phyloP scores from a whole-genome alignment of 2,888 invertebrate species.

The Chalcis sispes region DNA sequence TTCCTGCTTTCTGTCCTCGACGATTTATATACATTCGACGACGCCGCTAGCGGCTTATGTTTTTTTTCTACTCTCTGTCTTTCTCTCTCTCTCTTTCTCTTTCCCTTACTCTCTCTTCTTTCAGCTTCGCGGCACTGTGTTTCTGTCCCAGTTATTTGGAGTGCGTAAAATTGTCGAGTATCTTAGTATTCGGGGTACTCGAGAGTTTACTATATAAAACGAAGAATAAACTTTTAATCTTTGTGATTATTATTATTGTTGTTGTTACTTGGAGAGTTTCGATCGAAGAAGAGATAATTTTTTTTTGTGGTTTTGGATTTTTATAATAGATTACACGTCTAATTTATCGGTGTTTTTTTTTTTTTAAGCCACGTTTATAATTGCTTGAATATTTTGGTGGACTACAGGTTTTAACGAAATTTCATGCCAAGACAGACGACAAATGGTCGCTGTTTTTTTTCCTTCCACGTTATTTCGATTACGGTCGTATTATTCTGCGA shows the following conservation, averaged over 20 bases:
- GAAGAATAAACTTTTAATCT: background rate
- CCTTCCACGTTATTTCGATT: too few relatives aligned
- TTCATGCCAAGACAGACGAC: background rate
- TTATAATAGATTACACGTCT: background rate
- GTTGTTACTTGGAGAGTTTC: background rate
- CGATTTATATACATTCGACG: background rate
- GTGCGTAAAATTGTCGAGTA: slow-evolving; percentile 16
- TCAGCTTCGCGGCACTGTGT: too few relatives aligned
- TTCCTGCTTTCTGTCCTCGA: background rate
- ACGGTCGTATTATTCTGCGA: too few relatives aligned
- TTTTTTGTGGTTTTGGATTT: slow-evolving; percentile 5
- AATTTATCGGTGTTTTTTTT: slow-evolving; percentile 4
- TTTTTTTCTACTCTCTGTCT: too few relatives aligned
- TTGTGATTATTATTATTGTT: too few relatives aligned
- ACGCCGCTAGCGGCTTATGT: too few relatives aligned
- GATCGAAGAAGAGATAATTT: background rate
- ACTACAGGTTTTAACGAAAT: slow-evolving; percentile 16
- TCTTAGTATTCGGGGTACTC: background rate
- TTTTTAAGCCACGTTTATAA: background rate
- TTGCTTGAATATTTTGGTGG: slow-evolving; percentile 3
- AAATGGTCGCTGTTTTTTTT: too few relatives aligned
- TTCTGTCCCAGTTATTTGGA: too few relatives aligned
- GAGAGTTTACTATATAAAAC: background rate
- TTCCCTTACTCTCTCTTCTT: too few relatives aligned
- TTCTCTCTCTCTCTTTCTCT: too few relatives aligned